Conservation (phyloP, 92 coral and sea anemone genomes). For the Siderastrea siderea region DNA sequence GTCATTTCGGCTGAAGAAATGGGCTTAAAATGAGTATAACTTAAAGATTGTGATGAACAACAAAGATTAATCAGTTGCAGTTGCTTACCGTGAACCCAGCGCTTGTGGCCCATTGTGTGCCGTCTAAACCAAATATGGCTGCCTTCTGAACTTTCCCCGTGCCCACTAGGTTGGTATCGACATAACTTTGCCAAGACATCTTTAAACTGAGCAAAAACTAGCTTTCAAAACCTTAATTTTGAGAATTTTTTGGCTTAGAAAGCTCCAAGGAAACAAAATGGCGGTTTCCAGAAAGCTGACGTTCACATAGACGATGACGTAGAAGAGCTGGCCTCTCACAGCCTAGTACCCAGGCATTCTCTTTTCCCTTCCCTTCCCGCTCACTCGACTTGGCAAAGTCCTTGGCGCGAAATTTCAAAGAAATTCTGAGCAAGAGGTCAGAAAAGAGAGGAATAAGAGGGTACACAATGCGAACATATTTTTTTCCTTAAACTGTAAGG, state of each 20-base stretch:
- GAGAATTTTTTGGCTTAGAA: background rate
- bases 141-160: constrained; percentile 82
- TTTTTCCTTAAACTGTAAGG: too few relatives aligned
- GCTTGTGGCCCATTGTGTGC: constrained; percentile 83
- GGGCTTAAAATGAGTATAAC: background rate
- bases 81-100: constrained; percentile 76
- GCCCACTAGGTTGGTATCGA: constrained; percentile 79
- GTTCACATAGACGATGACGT: constrained; percentile 43
- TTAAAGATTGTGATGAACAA: background rate
- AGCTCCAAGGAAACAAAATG: constrained; percentile 3
- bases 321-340: constrained; percentile 5
- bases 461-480: too few relatives aligned
- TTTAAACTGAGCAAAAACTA: background rate
- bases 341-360: too few relatives aligned
- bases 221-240: background rate
- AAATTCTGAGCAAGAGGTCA: too few relatives aligned
- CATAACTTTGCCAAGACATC: constrained; percentile 91
- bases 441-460: too few relatives aligned
- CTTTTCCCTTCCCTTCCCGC: too few relatives aligned
- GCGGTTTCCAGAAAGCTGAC: constrained; percentile 19
- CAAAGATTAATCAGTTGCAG: background rate
- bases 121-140: constrained; percentile 83
- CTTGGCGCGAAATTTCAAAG: too few relatives aligned
- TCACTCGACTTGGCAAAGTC: too few relatives aligned
- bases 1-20: background rate